Percentiles rank a stretch among this genome's conserved stretches.
These are phyloP conservation scores for Bimastos eiseni DNA, from an alignment of 2,888 invertebrate species.

Conservation along the genomic window DNA sequence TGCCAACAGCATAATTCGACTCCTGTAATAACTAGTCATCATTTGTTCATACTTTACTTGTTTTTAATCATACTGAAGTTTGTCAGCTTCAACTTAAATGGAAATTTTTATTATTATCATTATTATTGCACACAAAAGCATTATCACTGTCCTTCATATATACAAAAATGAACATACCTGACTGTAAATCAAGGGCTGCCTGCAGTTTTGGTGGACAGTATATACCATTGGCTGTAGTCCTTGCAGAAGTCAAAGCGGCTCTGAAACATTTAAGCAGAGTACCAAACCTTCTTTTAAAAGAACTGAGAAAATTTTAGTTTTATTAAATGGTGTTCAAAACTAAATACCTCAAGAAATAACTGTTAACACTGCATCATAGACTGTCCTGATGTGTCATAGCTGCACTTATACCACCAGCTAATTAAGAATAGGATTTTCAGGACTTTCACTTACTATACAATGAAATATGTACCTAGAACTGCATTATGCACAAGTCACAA, in stretches of 20 bases:
- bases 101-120: too few relatives aligned
- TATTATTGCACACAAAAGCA: too few relatives aligned
- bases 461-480: background rate
- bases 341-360: background rate
- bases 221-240: conserved; percentile 99
- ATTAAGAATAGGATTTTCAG: too few relatives aligned
- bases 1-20: too few relatives aligned
- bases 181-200: conserved; percentile 93
- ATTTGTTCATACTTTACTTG: too few relatives aligned
- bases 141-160: background rate
- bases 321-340: background rate
- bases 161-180: conserved; percentile 68
- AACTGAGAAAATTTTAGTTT: background rate
- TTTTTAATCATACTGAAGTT: too few relatives aligned
- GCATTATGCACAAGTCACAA: background rate
- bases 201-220: conserved; percentile 99
- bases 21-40: too few relatives aligned
- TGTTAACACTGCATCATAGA: background rate
- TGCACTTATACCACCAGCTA: background rate
- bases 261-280: conserved; percentile 61
- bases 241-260: conserved; percentile 93
- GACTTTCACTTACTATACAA: background rate
- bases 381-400: background rate
- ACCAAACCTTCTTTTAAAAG: background rate
- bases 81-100: too few relatives aligned